Evolutionary conservation across 2,113 vertebrate species (phyloP).

Genomic region (Phyllostomus discolor): DNA sequence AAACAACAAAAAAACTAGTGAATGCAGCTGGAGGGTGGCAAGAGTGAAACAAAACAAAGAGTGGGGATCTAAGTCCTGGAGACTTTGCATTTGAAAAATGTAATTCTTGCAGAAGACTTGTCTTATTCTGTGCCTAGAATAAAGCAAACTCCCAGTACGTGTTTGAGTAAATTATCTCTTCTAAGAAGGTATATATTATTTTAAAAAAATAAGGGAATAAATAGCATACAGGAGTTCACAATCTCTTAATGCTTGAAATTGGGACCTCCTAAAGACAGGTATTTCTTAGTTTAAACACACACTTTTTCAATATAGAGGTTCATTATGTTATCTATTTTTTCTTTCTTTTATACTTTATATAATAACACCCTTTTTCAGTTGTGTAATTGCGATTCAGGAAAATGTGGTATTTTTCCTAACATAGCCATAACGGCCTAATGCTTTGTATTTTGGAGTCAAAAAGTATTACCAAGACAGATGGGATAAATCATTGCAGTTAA

Average conservation of each 20-base stretch:
- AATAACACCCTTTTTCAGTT: neutral
- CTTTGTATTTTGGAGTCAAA: slow-evolving; percentile 32
- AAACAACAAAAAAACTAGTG: neutral
- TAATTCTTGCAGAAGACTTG: neutral
- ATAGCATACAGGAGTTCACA: neutral
- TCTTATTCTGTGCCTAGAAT: neutral
- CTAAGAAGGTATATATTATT: neutral
- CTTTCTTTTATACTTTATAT: neutral
- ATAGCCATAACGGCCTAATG: neutral
- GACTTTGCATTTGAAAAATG: neutral
- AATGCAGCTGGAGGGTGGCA: neutral
- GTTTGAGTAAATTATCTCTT: neutral
- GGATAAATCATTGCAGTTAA: neutral
- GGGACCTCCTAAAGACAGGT: neutral
- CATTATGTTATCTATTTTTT: neutral
- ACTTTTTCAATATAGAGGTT: neutral
- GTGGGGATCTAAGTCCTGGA: neutral
- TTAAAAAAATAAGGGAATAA: neutral
- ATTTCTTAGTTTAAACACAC: neutral
- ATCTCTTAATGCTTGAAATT: neutral
- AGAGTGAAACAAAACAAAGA: neutral
- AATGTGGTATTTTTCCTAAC: slow-evolving; percentile 18
- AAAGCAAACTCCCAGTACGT: neutral
- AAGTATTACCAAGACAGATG: neutral
- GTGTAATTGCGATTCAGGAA: neutral